These are phyloP conservation scores for Noctua janthina DNA, from an alignment of 2,888 invertebrate species.

Conservation along the genomic window DNA sequence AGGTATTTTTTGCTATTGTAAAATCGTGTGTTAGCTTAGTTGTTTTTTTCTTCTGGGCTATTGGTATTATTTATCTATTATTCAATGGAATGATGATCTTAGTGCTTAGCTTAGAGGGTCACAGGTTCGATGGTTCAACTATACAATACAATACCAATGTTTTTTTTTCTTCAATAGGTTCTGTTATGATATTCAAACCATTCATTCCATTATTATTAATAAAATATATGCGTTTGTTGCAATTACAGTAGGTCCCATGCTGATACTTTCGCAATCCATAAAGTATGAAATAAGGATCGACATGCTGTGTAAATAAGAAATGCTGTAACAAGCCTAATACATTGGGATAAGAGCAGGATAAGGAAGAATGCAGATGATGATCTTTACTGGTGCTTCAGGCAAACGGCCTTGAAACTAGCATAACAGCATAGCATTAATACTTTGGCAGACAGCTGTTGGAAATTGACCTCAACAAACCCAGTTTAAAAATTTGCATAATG, in stretches of 20 bases:
- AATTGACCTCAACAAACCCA: not conserved
- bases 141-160: not conserved
- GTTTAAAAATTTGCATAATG: not conserved
- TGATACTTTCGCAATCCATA: no score
- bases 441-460: not conserved
- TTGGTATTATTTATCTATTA: not conserved
- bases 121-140: not conserved
- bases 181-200: not conserved
- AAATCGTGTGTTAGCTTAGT: not conserved
- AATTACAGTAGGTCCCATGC: no score
- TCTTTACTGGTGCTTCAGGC: not conserved
- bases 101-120: not conserved
- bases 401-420: not conserved
- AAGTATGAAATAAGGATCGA: not conserved
- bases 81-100: constrained; percentile 6
- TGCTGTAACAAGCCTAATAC: not conserved
- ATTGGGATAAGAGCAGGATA: not conserved
- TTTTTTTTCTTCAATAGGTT: not conserved
- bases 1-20: constrained; percentile 27
- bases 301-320: not conserved
- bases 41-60: not conserved
- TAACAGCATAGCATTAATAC: no score
- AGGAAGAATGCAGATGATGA: not conserved
- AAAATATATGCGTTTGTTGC: no score
- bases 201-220: no score